Percentiles rank a stretch among this genome's conserved stretches.
phyloP scores from a whole-genome alignment of 2,113 vertebrate species.

The Gavia stellata region DNA sequence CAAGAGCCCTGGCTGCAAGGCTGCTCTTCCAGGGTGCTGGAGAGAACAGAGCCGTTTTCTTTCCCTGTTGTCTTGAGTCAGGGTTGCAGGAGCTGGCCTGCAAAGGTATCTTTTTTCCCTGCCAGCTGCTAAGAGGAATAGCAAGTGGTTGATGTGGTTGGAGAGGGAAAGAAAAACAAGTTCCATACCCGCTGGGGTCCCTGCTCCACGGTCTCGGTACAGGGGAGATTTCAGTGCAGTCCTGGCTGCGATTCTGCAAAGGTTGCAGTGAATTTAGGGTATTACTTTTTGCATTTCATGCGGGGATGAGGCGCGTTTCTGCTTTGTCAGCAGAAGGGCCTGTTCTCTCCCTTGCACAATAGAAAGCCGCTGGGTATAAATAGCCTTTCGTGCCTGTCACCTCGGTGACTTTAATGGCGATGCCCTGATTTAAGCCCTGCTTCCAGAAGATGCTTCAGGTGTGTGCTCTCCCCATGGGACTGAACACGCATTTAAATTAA shows the following conservation, averaged over 20 bases:
- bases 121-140: not conserved
- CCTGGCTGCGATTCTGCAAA: not conserved
- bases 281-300: not conserved
- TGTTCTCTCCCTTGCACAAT: not conserved
- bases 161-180: not conserved
- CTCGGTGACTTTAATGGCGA: not conserved
- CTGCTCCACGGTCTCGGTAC: rapidly evolving
- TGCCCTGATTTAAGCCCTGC: conserved; percentile 30
- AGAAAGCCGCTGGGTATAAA: conserved; percentile 23
- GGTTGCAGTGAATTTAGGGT: not conserved
- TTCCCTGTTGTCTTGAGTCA: not conserved
- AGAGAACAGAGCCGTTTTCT: not conserved
- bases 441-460: conserved; percentile 25
- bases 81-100: not conserved
- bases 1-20: not conserved
- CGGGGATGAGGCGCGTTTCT: not conserved
- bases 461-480: not conserved
- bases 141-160: not conserved
- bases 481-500: not conserved
- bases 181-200: rapidly evolving
- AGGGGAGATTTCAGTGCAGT: rapidly evolving
- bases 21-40: not conserved
- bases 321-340: conserved; percentile 53
- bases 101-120: not conserved
- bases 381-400: conserved; percentile 3